These are phyloP conservation scores for Deilephila elpenor DNA, from an alignment of 2,888 invertebrate genomes.

Conservation along the genomic window DNA sequence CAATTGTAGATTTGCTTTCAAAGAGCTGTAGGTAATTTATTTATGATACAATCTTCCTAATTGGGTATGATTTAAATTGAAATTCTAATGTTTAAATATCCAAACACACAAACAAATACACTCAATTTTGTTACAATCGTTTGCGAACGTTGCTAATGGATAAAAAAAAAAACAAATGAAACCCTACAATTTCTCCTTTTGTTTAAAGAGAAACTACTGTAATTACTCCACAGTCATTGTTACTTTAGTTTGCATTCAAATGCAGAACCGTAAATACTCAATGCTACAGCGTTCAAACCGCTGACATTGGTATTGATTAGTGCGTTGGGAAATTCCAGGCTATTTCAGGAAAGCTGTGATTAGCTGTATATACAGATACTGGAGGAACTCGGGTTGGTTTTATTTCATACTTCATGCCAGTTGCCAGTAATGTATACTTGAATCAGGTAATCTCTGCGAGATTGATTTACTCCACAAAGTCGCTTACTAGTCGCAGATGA, in stretches of 20 bases:
- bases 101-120: no score
- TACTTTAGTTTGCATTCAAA: neutral
- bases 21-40: conserved; percentile 14
- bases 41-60: neutral
- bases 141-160: no score
- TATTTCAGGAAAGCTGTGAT: conserved; percentile 71
- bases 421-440: neutral
- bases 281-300: conserved; percentile 39
- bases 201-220: no score
- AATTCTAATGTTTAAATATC: neutral
- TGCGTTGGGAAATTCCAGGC: conserved; percentile 64
- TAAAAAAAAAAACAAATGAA: no score
- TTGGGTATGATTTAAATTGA: neutral
- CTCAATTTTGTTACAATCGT: no score
- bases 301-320: conserved; percentile 60
- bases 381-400: neutral
- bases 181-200: no score
- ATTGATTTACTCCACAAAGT: conserved; percentile 1
- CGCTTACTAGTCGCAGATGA: neutral
- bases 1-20: conserved; percentile 17
- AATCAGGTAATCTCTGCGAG: neutral
- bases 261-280: neutral
- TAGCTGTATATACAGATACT: conserved; percentile 50
- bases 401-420: neutral
- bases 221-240: neutral